Base-by-base conservation (phyloP, 1,140 invertebrate species). In the Tetramorium simillimum region DNA sequence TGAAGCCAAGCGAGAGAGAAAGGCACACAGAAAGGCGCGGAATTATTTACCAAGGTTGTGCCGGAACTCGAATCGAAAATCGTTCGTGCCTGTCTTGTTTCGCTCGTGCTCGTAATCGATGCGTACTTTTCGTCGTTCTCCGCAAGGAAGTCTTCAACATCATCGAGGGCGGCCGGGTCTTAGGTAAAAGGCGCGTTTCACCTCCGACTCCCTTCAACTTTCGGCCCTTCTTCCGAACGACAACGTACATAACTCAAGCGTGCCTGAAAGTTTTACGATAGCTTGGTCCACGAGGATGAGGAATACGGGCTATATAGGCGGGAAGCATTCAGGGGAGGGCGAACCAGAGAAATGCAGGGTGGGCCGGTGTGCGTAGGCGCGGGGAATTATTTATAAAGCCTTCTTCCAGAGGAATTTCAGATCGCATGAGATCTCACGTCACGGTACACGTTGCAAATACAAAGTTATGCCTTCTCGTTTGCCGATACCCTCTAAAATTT, bases 41-140 rank as follows among this genome's bases (percentile, higher is more conserved):
- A 89, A 90, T 90, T 90, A 89, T 90, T 90, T 89, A 90, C 73
- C 51, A 73, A 82, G 89, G 58, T 16, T 70, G 53, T 18, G 72
- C 33, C 82, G 37, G 18, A 51, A 46, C 16, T 46, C 76, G 70
- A 89, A 86, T 86, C 87, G 85, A 81, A 62, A 53, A 51, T 70
- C 58, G 60, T 24, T 86, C 73, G 49, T n/a, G 28, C 37, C 21
- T 46, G 62, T 53, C 49, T 65, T 49, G 85, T 63, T 72, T 53
- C 62, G 46, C 46, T 53, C 24, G 4, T 49, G 40, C 70, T 85
- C 58, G 87, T 78, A 72, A 89, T 89, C 67, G 87, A 89, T 89
- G 85, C 87, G 43, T 75, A 60, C 70, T 88, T 89, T 62, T 85
- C 80, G 69, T 84, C 80, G 43, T 65, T 65, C 12, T 10, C 21